phyloP scores from a whole-genome alignment of 2,113 vertebrate genomes.

The Oncorhynchus nerka region DNA sequence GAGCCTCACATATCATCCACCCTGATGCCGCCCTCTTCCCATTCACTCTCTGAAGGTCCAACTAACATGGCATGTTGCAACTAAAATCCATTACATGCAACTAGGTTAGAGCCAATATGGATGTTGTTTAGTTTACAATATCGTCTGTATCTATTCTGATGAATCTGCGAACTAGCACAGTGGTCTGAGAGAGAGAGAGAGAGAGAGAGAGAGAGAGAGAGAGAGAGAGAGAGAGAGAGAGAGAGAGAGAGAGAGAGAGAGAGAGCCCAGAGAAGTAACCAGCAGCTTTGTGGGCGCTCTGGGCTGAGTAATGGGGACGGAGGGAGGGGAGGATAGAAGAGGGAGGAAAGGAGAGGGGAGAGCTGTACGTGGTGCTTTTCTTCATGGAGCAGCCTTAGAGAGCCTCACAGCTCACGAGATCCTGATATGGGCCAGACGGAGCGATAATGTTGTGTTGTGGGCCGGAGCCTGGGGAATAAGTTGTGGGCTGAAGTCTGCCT shows the following conservation, averaged over 20 bases:
- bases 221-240: too few species aligned
- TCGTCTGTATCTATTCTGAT: too few species aligned
- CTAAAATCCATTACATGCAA: background rate
- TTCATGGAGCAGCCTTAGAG: constrained; percentile 36
- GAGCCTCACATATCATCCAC: background rate
- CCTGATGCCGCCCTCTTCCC: background rate
- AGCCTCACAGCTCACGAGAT: constrained; percentile 10
- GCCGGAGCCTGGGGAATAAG: too few species aligned
- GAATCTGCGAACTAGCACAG: too few species aligned
- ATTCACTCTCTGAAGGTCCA: background rate
- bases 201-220: too few species aligned
- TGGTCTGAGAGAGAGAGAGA: too few species aligned
- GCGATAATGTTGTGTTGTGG: too few species aligned
- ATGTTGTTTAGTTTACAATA: too few species aligned
- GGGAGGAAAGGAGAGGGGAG: constrained; percentile 20
- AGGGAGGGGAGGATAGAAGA: background rate
- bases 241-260: background rate
- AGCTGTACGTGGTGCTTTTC: constrained; percentile 48
- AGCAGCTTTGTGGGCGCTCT: constrained; percentile 27
- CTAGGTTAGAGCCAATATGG: background rate
- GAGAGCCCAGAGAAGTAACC: constrained; percentile 11
- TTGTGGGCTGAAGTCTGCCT: too few species aligned
- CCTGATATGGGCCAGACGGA: constrained; percentile 16
- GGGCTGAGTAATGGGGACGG: constrained; percentile 22
- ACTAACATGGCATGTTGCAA: background rate